Base-by-base conservation (phyloP, 2,888 invertebrate species). In the Cheilosia urbana region DNA sequence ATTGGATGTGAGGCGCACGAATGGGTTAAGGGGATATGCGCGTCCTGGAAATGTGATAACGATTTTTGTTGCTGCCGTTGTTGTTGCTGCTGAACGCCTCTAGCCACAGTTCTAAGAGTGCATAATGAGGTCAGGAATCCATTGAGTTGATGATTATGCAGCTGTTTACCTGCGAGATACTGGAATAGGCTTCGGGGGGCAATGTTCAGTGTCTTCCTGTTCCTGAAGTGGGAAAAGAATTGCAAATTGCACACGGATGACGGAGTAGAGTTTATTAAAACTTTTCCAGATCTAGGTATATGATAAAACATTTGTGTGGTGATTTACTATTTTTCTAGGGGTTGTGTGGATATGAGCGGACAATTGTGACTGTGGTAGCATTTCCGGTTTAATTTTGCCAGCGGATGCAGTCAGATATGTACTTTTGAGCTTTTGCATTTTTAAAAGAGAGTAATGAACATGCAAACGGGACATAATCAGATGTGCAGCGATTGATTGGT, bases 141-240 rank as follows among this genome's bases (percentile, higher is more conserved):
- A 78, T 82, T 82, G 24, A 62, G 47, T 57, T 72, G 66, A 79
- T 84, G 49, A 78, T 83, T 83, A 83, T 83, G 79, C 79, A 75
- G 83, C 45, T 84, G 63, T 84, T 84, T 84, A 81, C 79, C 68
- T 75, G 34, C 1, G 79, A 15, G 63, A 27, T 37, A 68, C 21
- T 53, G 66, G 27, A 68, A 55, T 27, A 21, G 55, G 34, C 65
- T 65, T 77, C 45, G 51, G 76, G 47, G 60, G 69, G 42, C 21
- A 65, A 66, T 71, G 49, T 72, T 77, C 49, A 62, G 63, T 57
- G 79, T 69, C 73, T 79, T 84, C 69, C 68, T 79, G 68, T 84
- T 79, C 73, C 79, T 75, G 72, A 78, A 78, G 71, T 72, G 63
- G 78, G 49, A 78, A 34, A 63, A 72, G 42, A 65, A 79, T 66